Base-by-base conservation (phyloP, 2,888 invertebrate species). In the Byasa hedistus region DNA sequence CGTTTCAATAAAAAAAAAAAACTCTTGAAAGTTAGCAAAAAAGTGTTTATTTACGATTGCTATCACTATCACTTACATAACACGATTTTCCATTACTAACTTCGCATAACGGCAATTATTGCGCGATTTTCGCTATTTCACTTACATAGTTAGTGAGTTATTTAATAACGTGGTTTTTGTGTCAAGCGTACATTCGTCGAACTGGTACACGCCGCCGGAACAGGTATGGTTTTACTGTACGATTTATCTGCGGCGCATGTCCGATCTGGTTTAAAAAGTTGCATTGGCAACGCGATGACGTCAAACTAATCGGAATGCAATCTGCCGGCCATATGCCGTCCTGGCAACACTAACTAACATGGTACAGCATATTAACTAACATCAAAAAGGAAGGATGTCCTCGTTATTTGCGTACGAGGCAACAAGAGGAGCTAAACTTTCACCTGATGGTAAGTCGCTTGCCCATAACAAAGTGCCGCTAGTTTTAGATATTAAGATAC, bases 221-320 rank as follows among this genome's bases (percentile, higher is more conserved):
- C 44, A 27, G 52, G 61, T 65, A 57, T 39, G 17, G 39, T n/a
- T 4, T n/a, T 57, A 51, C 39, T 51, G 32, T 54, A 21, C 58
- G 51, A 62, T 66, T 66, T 52, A 66, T 66, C 54, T 61, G 27
- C 56, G 15, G 12, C 27, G 61, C 44, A 44, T 58, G 39, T 58
- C 62, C 52, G 57, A 58, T 66, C 66, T 48, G 57, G 61, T 61
- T 66, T 62, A 66, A 61, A 61, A 52, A 57, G 57, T 27, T 61
- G 72, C 71, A 70, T 68, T 71, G 70, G 70, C 69, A 66, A 63
- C 23, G 57, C 24, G 64, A 64, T 73, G 74, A 75, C 74, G 75
- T 74, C 72, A 74, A 64, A 56, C 23, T 36, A 32, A 24, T 59
- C 55, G 48, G 63, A 67, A 68, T 68, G 71, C 71, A 71, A 73